These are phyloP conservation scores for Drosophila nikananu DNA, from an alignment of 1,140 invertebrate species.

Conservation along the genomic window DNA sequence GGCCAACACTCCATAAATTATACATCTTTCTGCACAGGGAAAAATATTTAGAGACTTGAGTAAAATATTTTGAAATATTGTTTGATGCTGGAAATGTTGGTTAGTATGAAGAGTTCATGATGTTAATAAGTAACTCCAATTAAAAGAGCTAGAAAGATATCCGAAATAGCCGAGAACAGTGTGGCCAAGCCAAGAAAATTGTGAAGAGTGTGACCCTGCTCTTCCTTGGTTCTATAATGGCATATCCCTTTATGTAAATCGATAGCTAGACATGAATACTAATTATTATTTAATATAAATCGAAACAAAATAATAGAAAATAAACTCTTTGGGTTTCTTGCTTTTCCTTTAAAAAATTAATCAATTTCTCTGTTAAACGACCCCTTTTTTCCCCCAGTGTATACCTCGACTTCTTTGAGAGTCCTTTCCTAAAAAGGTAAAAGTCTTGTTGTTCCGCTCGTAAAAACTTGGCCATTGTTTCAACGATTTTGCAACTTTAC, in stretches of 20 bases:
- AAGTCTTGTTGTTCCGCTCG: conserved; percentile 52
- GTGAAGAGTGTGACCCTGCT: neutral
- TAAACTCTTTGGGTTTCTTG: neutral
- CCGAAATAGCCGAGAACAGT: too few relatives aligned
- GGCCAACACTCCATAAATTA: conserved; percentile 49
- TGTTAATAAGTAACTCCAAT: too few relatives aligned
- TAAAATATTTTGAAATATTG: neutral
- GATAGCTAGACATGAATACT: too few relatives aligned
- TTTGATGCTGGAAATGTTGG: neutral
- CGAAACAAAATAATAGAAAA: too few relatives aligned
- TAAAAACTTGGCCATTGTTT: conserved; percentile 82
- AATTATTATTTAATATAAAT: too few relatives aligned
- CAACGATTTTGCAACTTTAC: conserved; percentile 71
- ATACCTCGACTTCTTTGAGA: conserved; percentile 3
- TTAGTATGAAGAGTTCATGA: too few relatives aligned
- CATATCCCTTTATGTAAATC: too few relatives aligned
- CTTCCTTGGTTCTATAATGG: too few relatives aligned
- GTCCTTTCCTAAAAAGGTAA: conserved; percentile 38
- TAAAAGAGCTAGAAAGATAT: too few relatives aligned
- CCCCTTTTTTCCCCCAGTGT: neutral
- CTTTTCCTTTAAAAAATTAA: too few relatives aligned
- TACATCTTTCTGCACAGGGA: neutral
- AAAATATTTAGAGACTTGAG: neutral
- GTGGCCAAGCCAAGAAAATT: neutral
- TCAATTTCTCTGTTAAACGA: rapidly evolving